Evolutionary conservation across 2,888 invertebrate species (phyloP), one percentile per base, ranked within the genome.

Genomic region (Ernsta delagoae): DNA sequence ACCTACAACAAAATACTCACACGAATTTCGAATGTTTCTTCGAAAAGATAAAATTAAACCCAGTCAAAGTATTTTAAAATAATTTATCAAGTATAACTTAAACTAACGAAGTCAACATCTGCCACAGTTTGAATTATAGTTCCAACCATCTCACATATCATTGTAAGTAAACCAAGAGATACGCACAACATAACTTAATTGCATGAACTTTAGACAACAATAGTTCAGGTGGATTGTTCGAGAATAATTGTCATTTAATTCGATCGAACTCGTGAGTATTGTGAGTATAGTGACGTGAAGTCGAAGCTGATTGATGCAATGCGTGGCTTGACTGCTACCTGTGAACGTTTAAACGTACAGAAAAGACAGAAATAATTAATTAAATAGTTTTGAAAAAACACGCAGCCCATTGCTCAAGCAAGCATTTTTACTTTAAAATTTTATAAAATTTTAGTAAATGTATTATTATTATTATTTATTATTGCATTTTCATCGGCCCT

Each of bases 171-270:
- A 24, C 24, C 24, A 3, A 1, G 24, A 24, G 24, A 24, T 24
- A 24, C 50, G 59, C 24, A 12, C 60, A 48, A 24, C 24, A 68
- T 48, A 48, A 48, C 45, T 68, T 68, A 68, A 68, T 68, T 68
- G 68, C 57, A 12, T 68, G 62, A 68, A 68, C 68, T 68, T 68
- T 68, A 24, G 24, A 9, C 48, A 68, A 68, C 68, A 68, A 62
- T 57, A 62, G 62, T 62, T 62, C 56, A 61, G 61, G 54, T 48
- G 57, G 57, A 67, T 60, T 57, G 68, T 16, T 60, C 24, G 24
- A 61, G 61, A 48, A 57, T 62, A 67, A 67, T 68, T 68, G 67
- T 68, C 67, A 53, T 67, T 68, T 62, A 68, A 68, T 68, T 24
- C 24, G 24, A 24, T 68, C 54, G 43, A 61, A 41, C 12, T 68